Base-by-base conservation (phyloP, 2,113 vertebrate genomes). In the Arothron firmamentum region DNA sequence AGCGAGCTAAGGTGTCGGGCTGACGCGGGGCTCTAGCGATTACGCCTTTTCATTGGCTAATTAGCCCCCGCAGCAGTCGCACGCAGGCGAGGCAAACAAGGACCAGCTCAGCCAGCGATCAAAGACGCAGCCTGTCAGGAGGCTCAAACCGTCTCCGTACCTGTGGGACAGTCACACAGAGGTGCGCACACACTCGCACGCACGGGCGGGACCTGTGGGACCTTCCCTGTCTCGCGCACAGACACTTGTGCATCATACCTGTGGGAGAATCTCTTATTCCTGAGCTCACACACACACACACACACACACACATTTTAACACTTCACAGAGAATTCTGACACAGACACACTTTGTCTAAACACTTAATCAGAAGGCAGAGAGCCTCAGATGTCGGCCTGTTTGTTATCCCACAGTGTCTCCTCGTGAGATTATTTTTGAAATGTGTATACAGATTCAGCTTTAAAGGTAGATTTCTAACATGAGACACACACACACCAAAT, bases 41-140 rank as follows among this genome's bases (percentile, higher is more conserved):
- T 85, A 83, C 81, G 83, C 86, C 80, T 79, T 88, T 88, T 85
- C 83, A 88, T 86, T 89, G 85, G 85, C 85, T 89, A 89, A 89
- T 89, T 89, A 89, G 86, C 88, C 83, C 88, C 88, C 80, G 70
- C 83, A 87, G 86, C 87, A 82, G 81, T 74, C 16, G 67, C 80
- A 81, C 75, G 73, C 78, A 77, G 77, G 49, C 75, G 77, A 79
- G 84, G 78, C 77, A 88, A 87, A 87, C 84, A 85, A 86, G 76
- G 70, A 77, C 68, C 63, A 67, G 80, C 74, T 87, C 83, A 83
- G 79, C 64, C 67, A 79, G 75, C 71, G 85, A 89, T 89, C 87
- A 89, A 89, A 89, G 87, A 81, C 80, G 67, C 65, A 64, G 78
- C 64, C 85, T 86, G 82, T 89, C 85, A 87, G 81, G 74, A 86